Evolutionary conservation across 2,888 invertebrate genomes (phyloP), one percentile per base, ranked within the genome.

Genomic region (Tuta absoluta): DNA sequence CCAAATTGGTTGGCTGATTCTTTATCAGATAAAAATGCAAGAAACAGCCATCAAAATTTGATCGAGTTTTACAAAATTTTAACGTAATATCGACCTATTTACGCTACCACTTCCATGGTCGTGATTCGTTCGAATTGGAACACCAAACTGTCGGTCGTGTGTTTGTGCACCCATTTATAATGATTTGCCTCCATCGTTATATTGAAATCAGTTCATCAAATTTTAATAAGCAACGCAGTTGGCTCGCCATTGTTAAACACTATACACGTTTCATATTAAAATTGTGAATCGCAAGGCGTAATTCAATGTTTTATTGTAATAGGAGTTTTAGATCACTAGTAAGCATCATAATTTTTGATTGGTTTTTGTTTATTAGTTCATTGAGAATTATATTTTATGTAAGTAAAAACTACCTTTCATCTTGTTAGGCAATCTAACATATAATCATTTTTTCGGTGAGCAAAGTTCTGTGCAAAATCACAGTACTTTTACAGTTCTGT

Each of bases 151-250:
- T 57, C 41, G 21, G 51, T 17, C 45, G 67, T 67, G 71, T 64
- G 68, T 74, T 71, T 73, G 75, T 67, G 69, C 69, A 71, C 68
- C 69, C 71, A 73, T 68, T 80, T 75, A 75, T 73, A 74, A 74
- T 68, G 71, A 76, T 78, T 74, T 75, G 70, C 71, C 72, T 65
- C 73, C 69, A 73, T 74, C 68, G 21, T 21, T 21, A 58, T 14
- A 38, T 58, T 69, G 70, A 69, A 69, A 70, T 73, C 70, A 68
- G 68, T 72, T 72, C 51, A 56, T 38, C 59, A 51, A 67, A n/a
- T n/a, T n/a, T n/a, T n/a, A n/a, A 63, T 63, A 56, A 58, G 41
- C 45, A 19, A 51, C 61, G 57, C 67, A 67, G 65, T 67, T 53
- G 63, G 49, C 63, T 61, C 38, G 24, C 59, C 62, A 17, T 19